These are phyloP conservation scores for Anas capensis DNA, from an alignment of 2,797 vertebrate species.

Conservation along the genomic window DNA sequence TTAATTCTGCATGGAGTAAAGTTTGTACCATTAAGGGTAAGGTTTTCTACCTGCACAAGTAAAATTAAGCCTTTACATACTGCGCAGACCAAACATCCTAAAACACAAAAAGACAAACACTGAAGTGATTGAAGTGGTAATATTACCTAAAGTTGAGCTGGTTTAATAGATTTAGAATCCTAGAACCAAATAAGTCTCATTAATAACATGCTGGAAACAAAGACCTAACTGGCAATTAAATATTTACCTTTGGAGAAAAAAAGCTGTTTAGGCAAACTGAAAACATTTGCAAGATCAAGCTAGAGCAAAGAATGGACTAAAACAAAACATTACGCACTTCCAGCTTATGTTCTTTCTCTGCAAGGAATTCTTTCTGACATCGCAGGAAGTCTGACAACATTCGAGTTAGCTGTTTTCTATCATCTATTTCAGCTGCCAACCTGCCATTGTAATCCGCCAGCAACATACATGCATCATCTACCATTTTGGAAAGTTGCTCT, in stretches of 20 bases:
- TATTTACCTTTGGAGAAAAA: conserved; percentile 23
- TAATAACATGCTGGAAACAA: background rate
- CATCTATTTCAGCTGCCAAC: conserved; percentile 97
- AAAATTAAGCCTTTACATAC: background rate
- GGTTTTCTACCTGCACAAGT: background rate
- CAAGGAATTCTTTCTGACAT: conserved; percentile 95
- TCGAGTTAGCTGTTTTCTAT: conserved; percentile 94
- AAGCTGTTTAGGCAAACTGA: conserved; percentile 42
- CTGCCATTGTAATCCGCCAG: conserved; percentile 98
- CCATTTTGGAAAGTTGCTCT: conserved; percentile 93
- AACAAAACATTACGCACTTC: conserved; percentile 93
- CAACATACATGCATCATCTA: conserved; percentile 98
- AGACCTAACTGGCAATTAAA: background rate
- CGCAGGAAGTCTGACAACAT: conserved; percentile 94
- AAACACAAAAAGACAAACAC: background rate
- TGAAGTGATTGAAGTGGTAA: background rate
- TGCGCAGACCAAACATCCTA: background rate
- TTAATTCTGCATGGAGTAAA: background rate
- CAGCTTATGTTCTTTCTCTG: conserved; percentile 97
- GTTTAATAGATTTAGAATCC: conserved; percentile 10
- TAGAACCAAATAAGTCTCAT: background rate
- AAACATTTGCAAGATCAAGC: conserved; percentile 55
- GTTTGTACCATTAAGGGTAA: background rate
- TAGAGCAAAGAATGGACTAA: conserved; percentile 71
- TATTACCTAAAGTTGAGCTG: conserved; percentile 1